phyloP scores from a whole-genome alignment of 2,113 vertebrate genomes.

The Bolborhynchus lineola region DNA sequence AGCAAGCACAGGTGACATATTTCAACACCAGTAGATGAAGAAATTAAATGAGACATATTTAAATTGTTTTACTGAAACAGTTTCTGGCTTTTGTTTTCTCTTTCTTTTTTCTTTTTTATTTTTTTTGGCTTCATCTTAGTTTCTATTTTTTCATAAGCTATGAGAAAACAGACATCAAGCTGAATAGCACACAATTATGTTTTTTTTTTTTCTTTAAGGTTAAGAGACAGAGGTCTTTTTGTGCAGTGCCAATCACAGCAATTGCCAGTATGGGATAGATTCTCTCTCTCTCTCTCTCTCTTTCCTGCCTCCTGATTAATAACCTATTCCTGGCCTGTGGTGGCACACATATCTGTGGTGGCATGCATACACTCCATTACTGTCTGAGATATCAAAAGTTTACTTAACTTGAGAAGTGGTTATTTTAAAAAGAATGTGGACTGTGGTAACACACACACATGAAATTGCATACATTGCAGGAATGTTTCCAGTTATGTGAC shows the following conservation, averaged over 20 bases:
- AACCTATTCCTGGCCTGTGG: neutral
- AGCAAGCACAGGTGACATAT: neutral
- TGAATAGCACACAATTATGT: neutral
- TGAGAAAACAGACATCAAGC: neutral
- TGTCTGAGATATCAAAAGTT: conserved; percentile 28
- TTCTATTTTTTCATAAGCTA: neutral
- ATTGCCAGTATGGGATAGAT: neutral
- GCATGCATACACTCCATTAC: neutral
- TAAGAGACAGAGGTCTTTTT: neutral
- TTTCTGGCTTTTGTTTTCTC: neutral
- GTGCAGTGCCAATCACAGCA: neutral
- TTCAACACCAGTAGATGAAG: neutral
- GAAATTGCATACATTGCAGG: conserved; percentile 17
- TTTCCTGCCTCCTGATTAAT: conserved; percentile 13
- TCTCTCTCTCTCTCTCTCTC: neutral
- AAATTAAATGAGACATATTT: neutral
- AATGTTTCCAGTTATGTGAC: conserved; percentile 44
- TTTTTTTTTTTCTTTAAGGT: neutral
- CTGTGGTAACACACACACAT: neutral
- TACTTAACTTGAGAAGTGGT: neutral
- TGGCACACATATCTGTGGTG: neutral
- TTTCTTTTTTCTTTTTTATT: neutral
- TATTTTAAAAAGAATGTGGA: conserved; percentile 22
- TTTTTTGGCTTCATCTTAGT: neutral
- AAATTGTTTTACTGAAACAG: neutral